A percentile compares a stretch with the other conserved stretches of the same genome.
phyloP scores from a whole-genome alignment of 2,888 invertebrate species.

The Junonia oenone region DNA sequence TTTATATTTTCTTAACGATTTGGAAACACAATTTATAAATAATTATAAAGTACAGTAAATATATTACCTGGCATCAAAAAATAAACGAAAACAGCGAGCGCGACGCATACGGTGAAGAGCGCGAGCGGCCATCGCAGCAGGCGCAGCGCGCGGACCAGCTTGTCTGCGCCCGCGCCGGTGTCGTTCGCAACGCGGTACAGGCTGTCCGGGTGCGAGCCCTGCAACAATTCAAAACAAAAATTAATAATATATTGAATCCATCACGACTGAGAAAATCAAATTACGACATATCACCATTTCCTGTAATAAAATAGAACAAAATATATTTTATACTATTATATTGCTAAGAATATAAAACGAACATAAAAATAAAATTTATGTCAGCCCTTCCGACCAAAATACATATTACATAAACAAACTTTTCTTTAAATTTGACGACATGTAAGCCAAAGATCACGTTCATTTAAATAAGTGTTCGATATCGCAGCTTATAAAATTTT shows the following conservation, averaged over 20 bases:
- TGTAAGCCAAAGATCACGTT: slow-evolving; percentile 9
- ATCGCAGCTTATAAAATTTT: slow-evolving; percentile 7
- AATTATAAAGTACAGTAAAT: too few species aligned
- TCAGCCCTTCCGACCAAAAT: too few species aligned
- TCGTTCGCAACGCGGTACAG: slow-evolving; percentile 62
- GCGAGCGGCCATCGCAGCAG: slow-evolving; percentile 71
- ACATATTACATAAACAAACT: neutral
- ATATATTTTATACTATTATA: too few species aligned
- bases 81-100: slow-evolving; percentile 71
- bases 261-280: too few species aligned
- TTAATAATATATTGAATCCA: too few species aligned
- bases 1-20: too few species aligned
- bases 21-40: too few species aligned
- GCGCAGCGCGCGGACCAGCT: slow-evolving; percentile 50
- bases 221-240: too few species aligned
- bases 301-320: too few species aligned
- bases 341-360: too few species aligned
- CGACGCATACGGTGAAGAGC: slow-evolving; percentile 62
- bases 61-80: slow-evolving; percentile 71
- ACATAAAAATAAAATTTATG: neutral
- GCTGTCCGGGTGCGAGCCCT: slow-evolving; percentile 77
- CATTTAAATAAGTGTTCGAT: slow-evolving; percentile 9
- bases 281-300: too few species aligned
- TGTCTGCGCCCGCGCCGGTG: slow-evolving; percentile 42
- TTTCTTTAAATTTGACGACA: neutral